A percentile compares a stretch with the other conserved stretches of the same genome.
phyloP scores from a whole-genome alignment of 2,888 invertebrate species.

The Rhodophaea formosa region DNA sequence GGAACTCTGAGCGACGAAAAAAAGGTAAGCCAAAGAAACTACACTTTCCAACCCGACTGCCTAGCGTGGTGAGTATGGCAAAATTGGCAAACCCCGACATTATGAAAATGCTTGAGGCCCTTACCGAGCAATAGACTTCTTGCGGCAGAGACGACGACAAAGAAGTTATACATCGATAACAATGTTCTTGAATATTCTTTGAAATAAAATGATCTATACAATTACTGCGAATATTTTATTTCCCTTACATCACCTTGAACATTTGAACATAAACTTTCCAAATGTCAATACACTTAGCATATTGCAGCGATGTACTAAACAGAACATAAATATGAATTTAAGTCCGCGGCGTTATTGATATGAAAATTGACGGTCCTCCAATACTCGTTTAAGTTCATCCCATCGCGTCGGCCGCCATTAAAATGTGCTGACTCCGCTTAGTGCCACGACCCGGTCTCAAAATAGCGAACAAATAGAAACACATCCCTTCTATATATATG shows the following conservation, averaged over 20 bases:
- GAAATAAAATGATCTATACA: neutral
- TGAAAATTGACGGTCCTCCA: slow-evolving; percentile 4
- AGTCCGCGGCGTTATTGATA: neutral
- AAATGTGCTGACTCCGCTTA: slow-evolving; percentile 47
- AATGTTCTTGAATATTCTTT: too few relatives aligned
- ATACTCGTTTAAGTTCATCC: neutral
- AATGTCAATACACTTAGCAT: neutral
- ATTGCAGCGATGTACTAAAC: neutral
- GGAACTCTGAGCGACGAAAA: too few relatives aligned
- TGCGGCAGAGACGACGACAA: too few relatives aligned
- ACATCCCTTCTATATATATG: too few relatives aligned
- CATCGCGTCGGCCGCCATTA: slow-evolving; percentile 37
- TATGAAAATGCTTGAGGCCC: too few relatives aligned
- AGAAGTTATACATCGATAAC: too few relatives aligned
- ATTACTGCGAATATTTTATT: neutral
- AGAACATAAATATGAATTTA: neutral
- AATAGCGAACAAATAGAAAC: neutral
- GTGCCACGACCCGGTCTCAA: slow-evolving; percentile 31
- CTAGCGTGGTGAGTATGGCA: too few relatives aligned
- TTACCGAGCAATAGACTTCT: too few relatives aligned
- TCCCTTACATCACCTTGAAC: neutral
- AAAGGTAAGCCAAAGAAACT: too few relatives aligned
- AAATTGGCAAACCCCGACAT: too few relatives aligned
- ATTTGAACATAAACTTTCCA: neutral
- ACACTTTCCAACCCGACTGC: too few relatives aligned